Evolutionary conservation across 2,888 invertebrate genomes (phyloP), one percentile per base, ranked within the genome.

Genomic region (Leptura quadrifasciata): DNA sequence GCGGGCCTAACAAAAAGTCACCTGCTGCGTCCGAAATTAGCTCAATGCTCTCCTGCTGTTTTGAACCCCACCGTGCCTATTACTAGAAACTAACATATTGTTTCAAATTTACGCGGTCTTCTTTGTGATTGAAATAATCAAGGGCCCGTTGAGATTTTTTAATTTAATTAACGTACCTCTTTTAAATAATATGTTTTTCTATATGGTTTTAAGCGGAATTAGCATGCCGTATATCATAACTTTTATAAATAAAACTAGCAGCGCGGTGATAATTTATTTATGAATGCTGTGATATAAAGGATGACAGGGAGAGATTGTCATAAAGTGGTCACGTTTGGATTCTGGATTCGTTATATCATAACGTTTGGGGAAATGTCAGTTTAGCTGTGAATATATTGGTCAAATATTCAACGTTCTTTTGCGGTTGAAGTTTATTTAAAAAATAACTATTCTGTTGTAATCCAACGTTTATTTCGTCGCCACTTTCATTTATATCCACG

Each of bases 31-130:
- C 81, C 85, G 84, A 87, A 88, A 88, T 88, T 88, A 85, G 87
- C 85, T 86, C 87, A 87, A 87, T 87, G 87, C 84, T 82, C 77
- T 80, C 87, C 86, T 80, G 87, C 86, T 86, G 87, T 65, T 78
- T 75, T 67, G 80, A 80, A 81, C 84, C 87, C 85, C 84, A 82
- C 80, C 79, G 85, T 78, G 84, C 80, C 85, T 85, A 86, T 88
- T 88, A 87, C 86, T 81, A 87, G 88, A 88, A 88, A 88, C 88
- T 88, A 88, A 88, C 88, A 86, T 88, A 89, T 89, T 89, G 89
- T 89, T 88, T 88, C 87, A 86, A 87, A 86, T 86, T 84, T 82
- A 79, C 79, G 85, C 88, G 88, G 88, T 82, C 73, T 82, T 84
- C 80, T 85, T 88, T 87, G 85, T 84, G 82, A 78, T 83, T 80